Evolutionary conservation across 2,113 vertebrate genomes (phyloP).

Genomic region (Leucosticte australis): DNA sequence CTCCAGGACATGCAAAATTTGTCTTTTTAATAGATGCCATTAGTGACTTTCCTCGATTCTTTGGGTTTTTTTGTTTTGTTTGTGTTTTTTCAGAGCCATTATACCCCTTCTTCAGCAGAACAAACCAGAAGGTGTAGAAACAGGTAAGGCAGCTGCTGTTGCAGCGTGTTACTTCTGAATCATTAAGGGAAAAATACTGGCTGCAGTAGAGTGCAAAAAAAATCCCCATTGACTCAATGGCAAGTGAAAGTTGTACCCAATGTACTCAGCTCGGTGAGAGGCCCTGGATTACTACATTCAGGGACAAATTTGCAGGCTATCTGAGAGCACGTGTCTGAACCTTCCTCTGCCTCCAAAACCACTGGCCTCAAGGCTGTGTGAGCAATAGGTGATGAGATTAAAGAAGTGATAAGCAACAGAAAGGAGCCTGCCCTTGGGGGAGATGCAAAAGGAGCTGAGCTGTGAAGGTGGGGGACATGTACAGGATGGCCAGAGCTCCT

Average conservation of each 20-base stretch:
- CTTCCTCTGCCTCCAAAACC: not conserved
- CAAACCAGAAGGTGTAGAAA: not conserved
- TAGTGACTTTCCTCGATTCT: conserved; percentile 36
- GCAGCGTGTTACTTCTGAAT: not conserved
- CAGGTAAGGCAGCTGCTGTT: conserved; percentile 37
- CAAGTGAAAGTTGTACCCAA: not conserved
- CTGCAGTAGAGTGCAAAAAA: not conserved
- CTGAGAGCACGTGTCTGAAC: fast-evolving
- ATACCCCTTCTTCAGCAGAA: not conserved
- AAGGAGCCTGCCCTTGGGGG: not conserved
- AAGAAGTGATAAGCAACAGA: not conserved
- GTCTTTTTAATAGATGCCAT: not conserved
- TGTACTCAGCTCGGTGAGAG: not conserved
- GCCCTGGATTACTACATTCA: not conserved
- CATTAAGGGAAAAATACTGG: not conserved
- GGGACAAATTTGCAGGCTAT: not conserved
- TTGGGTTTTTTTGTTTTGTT: not conserved
- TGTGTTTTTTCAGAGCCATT: conserved; percentile 24
- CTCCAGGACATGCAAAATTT: not conserved
- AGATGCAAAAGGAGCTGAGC: not conserved
- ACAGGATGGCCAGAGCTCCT: not conserved
- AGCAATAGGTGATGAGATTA: not conserved
- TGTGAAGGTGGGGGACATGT: not conserved
- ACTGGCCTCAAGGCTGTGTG: not conserved
- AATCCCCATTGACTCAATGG: not conserved